Evolutionary conservation across 2,797 vertebrate genomes (phyloP).

Genomic region (Notoglanidium macrostoma): DNA sequence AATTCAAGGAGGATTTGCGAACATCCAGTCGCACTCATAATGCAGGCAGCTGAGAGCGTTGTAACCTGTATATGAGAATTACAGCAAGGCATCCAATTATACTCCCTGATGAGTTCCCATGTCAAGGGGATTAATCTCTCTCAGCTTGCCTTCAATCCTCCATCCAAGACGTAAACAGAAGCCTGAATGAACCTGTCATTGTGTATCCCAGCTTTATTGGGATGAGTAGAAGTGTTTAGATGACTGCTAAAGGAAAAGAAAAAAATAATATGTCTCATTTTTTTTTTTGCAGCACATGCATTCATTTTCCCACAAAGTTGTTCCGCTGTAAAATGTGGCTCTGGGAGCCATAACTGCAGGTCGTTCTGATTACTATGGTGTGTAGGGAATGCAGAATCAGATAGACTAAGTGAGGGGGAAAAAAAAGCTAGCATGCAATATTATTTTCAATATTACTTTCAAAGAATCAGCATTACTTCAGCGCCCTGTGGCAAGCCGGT

Average conservation of each 20-base stretch:
- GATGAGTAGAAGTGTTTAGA: background rate
- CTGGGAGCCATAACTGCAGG: background rate
- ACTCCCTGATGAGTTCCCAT: constrained; percentile 60
- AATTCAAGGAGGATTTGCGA: constrained; percentile 50
- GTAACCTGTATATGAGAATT: constrained; percentile 54
- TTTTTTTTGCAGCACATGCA: constrained; percentile 15
- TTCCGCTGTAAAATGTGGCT: constrained; percentile 8
- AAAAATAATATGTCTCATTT: background rate
- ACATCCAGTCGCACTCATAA: constrained; percentile 43
- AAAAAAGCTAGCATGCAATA: constrained; percentile 1
- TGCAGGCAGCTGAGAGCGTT: constrained; percentile 43
- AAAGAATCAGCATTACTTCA: constrained; percentile 14
- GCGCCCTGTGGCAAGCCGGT: constrained; percentile 26
- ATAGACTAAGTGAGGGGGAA: background rate
- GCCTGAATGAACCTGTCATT: constrained; percentile 44
- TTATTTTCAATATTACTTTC: constrained; percentile 34
- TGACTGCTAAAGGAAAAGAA: constrained; percentile 2
- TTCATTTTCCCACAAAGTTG: constrained; percentile 10
- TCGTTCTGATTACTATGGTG: background rate
- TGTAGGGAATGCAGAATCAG: constrained; percentile 3
- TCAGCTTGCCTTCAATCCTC: constrained; percentile 38
- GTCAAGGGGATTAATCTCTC: constrained; percentile 57
- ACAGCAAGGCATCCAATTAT: constrained; percentile 58
- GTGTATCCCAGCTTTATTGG: constrained; percentile 11
- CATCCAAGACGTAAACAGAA: constrained; percentile 50